A percentile compares a stretch with the other conserved stretches of the same genome.
phyloP scores from a whole-genome alignment of 2,797 vertebrate species.

The Schizopygopsis malacanthus region DNA sequence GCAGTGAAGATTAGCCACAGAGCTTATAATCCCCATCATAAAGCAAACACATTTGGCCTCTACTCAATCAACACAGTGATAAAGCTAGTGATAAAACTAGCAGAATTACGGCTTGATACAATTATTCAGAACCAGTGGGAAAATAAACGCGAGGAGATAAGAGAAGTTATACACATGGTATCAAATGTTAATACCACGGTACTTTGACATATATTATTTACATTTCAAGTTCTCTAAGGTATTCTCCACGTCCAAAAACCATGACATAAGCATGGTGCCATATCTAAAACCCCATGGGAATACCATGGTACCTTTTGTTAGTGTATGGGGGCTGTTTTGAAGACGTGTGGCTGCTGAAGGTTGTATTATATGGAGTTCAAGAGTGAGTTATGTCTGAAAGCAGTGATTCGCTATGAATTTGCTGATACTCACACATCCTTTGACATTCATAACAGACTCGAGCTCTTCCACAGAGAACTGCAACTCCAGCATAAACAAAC shows the following conservation, averaged over 20 bases:
- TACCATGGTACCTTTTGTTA: not conserved
- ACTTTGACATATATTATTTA: not conserved
- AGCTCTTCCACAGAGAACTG: slow-evolving; percentile 8
- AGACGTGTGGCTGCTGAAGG: not conserved
- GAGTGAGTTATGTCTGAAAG: slow-evolving; percentile 9
- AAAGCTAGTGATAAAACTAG: no score
- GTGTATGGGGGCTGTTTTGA: not conserved
- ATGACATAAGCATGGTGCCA: no score
- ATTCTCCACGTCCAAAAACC: not conserved
- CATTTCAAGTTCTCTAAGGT: not conserved
- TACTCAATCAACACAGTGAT: slow-evolving; percentile 3
- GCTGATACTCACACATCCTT: slow-evolving; percentile 3
- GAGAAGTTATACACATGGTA: not conserved
- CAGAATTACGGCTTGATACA: not conserved
- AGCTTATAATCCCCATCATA: slow-evolving; percentile 12
- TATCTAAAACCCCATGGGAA: not conserved
- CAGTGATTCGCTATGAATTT: slow-evolving; percentile 11
- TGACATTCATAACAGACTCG: slow-evolving; percentile 28
- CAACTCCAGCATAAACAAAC: slow-evolving; percentile 13
- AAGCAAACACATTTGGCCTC: slow-evolving; percentile 8
- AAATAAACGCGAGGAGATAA: not conserved
- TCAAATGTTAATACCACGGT: not conserved
- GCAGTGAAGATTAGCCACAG: not conserved
- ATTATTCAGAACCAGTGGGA: not conserved
- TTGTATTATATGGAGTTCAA: not conserved